Evolutionary conservation across 1,140 invertebrate genomes (phyloP), one percentile per base, ranked within the genome.

Genomic region (Bombus ignitus): DNA sequence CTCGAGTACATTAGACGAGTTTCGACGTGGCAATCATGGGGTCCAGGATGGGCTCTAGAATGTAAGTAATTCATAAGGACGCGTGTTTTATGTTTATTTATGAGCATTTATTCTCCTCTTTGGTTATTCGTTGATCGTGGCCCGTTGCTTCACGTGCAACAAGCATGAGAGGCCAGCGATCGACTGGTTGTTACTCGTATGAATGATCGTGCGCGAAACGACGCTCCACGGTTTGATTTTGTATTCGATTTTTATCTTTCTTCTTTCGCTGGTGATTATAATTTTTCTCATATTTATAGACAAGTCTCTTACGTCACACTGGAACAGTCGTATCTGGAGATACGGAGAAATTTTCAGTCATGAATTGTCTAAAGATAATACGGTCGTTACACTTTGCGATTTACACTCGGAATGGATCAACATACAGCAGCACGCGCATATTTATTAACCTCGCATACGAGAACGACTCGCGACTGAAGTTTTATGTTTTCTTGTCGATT

Each of bases 21-120:
- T 72, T 79, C 76, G 39, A 35, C 44, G 35, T 18, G 18, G 28
- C 44, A 12, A 35, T 13, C 53, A 85, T 85, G 83, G 83, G 53
- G 39, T 85, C 83, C 42, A 85, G 68, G 37, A 85, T 85, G 77
- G 83, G 68, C 2, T 85, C 83, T 32, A 72, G 42, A 85, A 85
- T 85, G 83, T 85, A 80, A 85, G 83, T 85, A 85, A 85, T 62
- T 80, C 28, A n/a, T 28, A 59, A 12, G 37, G 44, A 37, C 25
- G 22, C n/a, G 28, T 73, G n/a, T 81, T 83, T n/a, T 25, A n/a
- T 18, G 5, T 35, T 10, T 59, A 18, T n/a, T 35, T 22, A 8
- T 3, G 15, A 53, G 9, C 44, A 37, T 71, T 39, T 25, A 28
- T 35, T 39, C 32, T 82, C 18, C 28, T 65, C 1, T 6, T n/a